Percentiles rank a stretch among this genome's conserved stretches.
Conservation (phyloP, 2,888 invertebrate species). For the Rhagium mordax region DNA sequence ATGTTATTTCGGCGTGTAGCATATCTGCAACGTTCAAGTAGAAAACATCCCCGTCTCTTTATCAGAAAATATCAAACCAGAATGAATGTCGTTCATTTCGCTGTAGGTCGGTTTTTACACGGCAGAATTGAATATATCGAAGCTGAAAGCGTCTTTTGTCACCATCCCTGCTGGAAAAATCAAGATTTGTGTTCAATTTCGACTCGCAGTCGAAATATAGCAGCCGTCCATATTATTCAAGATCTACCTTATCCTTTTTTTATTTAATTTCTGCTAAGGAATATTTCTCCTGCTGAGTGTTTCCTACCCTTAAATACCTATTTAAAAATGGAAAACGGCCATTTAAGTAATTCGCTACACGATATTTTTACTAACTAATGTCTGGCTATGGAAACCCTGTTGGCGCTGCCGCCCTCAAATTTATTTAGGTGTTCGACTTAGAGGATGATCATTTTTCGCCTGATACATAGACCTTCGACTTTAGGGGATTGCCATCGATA, state of each 20-base stretch:
- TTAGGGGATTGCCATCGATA: constrained; percentile 24
- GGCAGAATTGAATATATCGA: constrained; percentile 18
- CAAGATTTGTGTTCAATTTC: constrained; percentile 18
- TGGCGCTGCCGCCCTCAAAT: background rate
- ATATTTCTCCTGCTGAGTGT: too few relatives aligned
- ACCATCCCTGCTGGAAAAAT: constrained; percentile 16
- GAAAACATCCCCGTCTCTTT: background rate
- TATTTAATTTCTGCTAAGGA: background rate
- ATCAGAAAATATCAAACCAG: constrained; percentile 4
- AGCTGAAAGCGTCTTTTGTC: constrained; percentile 10
- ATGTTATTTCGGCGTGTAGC: background rate
- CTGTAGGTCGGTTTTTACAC: background rate
- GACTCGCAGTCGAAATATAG: background rate
- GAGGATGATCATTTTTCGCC: constrained; percentile 46
- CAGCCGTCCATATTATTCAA: background rate
- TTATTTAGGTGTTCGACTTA: constrained; percentile 10
- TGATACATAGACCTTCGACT: constrained; percentile 43
- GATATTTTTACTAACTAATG: background rate
- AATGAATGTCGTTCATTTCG: constrained; percentile 24
- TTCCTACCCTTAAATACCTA: too few relatives aligned
- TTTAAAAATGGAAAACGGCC: too few relatives aligned
- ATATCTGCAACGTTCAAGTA: background rate
- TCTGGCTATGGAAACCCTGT: background rate
- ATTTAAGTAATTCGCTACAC: too few relatives aligned
- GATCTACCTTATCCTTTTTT: background rate